Evolutionary conservation across 2,113 vertebrate species (phyloP).

Genomic region (Colius striatus): DNA sequence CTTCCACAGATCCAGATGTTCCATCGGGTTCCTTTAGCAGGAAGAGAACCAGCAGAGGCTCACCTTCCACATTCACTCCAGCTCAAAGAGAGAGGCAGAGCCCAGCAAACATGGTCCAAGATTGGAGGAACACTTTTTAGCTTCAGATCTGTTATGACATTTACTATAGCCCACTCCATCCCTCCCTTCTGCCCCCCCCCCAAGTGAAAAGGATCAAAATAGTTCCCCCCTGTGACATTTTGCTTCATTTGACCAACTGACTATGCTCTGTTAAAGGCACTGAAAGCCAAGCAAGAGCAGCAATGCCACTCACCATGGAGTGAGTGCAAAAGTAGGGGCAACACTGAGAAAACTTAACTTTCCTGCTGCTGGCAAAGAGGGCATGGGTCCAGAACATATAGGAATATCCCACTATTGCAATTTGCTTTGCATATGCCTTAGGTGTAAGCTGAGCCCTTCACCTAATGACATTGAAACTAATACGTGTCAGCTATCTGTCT

Average conservation of each 20-base stretch:
- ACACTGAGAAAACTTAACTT: background rate
- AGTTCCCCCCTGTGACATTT: constrained; percentile 56
- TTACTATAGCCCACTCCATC: constrained; percentile 24
- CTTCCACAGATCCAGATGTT: constrained; percentile 5
- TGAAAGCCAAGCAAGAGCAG: background rate
- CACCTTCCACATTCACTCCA: background rate
- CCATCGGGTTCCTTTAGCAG: background rate
- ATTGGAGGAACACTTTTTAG: background rate
- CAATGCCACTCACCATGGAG: background rate
- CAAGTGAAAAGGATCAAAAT: constrained; percentile 52
- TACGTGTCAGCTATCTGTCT: background rate
- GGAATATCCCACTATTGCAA: background rate
- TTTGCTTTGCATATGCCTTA: background rate
- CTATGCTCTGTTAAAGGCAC: background rate
- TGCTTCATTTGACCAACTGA: background rate
- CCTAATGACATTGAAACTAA: constrained; percentile 22
- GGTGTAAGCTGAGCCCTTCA: constrained; percentile 35
- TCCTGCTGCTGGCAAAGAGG: background rate
- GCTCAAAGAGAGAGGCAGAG: background rate
- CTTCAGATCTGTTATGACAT: constrained; percentile 25
- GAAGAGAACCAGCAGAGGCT: background rate
- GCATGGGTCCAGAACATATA: background rate
- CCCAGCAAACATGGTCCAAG: background rate
- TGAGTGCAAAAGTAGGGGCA: background rate
- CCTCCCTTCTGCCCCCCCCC: constrained; percentile 26